Conservation (phyloP, 2,888 invertebrate genomes). For the Drosophila pseudotalamancana region DNA sequence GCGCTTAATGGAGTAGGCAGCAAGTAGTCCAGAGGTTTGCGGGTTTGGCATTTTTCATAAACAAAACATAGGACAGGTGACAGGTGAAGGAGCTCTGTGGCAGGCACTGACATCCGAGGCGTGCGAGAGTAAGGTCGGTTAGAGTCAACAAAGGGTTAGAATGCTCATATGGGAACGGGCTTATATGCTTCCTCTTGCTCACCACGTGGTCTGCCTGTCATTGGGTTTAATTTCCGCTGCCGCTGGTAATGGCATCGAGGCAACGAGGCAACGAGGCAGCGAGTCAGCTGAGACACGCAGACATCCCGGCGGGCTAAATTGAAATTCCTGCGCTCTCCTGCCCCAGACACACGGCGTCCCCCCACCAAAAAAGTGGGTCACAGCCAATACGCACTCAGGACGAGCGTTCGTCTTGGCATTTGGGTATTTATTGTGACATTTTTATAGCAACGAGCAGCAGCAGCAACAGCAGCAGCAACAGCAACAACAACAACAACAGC, state of each 20-base stretch:
- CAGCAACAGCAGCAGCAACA: neutral
- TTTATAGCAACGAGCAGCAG: constrained; percentile 69
- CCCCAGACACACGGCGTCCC: neutral
- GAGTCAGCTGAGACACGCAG: constrained; percentile 43
- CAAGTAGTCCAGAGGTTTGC: constrained; percentile 33
- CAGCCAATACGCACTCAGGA: constrained; percentile 40
- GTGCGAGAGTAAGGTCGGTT: constrained; percentile 1
- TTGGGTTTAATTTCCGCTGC: constrained; percentile 74
- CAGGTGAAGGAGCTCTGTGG: constrained; percentile 43
- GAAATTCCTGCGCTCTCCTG: constrained; percentile 50
- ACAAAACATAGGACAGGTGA: constrained; percentile 61
- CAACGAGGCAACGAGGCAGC: constrained; percentile 32
- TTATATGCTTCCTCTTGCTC: constrained; percentile 29
- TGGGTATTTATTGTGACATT: constrained; percentile 76
- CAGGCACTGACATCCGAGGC: constrained; percentile 49
- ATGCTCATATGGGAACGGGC: constrained; percentile 48
- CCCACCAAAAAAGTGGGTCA: constrained; percentile 37
- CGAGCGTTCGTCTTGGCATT: constrained; percentile 62
- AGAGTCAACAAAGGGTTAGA: constrained; percentile 68
- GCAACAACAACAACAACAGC: too few species aligned
- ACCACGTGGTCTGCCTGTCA: constrained; percentile 66
- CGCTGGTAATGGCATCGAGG: constrained; percentile 54
- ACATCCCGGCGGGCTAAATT: constrained; percentile 58
- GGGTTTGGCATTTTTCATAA: constrained; percentile 65
- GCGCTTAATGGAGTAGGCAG: constrained; percentile 37